A percentile compares a stretch with the other conserved stretches of the same genome.
phyloP scores from a whole-genome alignment of 2,888 invertebrate genomes.

The Hymenopus coronatus region DNA sequence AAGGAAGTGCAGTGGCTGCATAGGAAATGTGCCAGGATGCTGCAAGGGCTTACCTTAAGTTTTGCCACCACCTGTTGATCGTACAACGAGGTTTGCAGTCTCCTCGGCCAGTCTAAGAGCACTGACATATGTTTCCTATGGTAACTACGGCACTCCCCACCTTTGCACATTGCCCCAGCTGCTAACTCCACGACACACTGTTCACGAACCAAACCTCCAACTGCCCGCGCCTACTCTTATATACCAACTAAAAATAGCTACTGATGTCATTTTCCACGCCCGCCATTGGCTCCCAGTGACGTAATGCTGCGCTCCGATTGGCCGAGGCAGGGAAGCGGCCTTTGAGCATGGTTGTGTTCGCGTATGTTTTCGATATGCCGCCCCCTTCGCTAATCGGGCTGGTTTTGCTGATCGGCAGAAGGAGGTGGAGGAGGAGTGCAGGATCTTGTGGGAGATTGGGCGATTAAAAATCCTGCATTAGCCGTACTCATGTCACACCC shows the following conservation, averaged over 20 bases:
- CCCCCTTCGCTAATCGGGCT: not conserved
- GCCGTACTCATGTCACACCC: not conserved
- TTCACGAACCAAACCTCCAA: conserved; percentile 2
- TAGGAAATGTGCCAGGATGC: not conserved
- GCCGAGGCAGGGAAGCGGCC: not conserved
- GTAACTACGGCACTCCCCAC: not conserved
- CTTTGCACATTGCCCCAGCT: not conserved
- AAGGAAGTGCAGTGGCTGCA: not conserved
- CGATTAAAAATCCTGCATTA: not conserved
- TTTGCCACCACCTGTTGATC: not conserved
- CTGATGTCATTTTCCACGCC: conserved; percentile 40
- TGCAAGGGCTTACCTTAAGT: not conserved
- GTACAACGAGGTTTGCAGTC: not conserved
- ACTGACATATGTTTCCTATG: not conserved
- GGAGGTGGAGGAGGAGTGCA: not conserved
- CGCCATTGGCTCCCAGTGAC: conserved; percentile 42
- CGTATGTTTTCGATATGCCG: not conserved
- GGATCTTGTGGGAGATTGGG: not conserved
- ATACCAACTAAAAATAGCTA: conserved; percentile 45
- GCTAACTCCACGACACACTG: not conserved
- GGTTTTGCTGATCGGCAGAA: not conserved
- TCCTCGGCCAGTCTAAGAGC: not conserved
- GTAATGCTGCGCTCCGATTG: conserved; percentile 33
- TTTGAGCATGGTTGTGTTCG: not conserved
- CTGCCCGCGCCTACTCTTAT: conserved; percentile 36